phyloP scores from a whole-genome alignment of 2,113 vertebrate genomes.

The Xiphophorus maculatus region DNA sequence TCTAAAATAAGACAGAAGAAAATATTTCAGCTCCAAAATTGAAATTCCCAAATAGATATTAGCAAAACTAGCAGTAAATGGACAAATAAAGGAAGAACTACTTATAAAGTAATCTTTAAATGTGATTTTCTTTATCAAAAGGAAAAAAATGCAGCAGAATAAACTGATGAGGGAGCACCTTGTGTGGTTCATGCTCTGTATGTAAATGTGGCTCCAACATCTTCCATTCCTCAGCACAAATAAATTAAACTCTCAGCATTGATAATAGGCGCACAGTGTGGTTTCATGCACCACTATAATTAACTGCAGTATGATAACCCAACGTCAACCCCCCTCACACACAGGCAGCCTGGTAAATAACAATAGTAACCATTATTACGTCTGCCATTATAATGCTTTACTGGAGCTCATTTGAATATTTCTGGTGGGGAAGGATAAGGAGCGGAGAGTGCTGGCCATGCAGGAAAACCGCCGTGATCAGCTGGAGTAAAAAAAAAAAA shows the following conservation, averaged over 20 bases:
- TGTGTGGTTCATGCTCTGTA: constrained; percentile 14
- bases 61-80: neutral
- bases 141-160: too few species aligned
- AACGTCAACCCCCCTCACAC: constrained; percentile 27
- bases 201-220: constrained; percentile 51
- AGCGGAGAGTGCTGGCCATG: constrained; percentile 51
- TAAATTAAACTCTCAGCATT: constrained; percentile 64
- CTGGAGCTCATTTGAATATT: constrained; percentile 70
- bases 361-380: constrained; percentile 68
- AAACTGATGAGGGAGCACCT: too few species aligned
- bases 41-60: neutral
- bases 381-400: constrained; percentile 68
- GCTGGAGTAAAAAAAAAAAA: neutral
- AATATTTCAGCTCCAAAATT: neutral
- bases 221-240: constrained; percentile 54
- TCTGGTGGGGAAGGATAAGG: constrained; percentile 58
- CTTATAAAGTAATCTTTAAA: too few species aligned
- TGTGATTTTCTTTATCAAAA: too few species aligned
- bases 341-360: constrained; percentile 67
- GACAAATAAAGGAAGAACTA: too few species aligned
- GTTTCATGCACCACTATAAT: constrained; percentile 71
- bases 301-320: constrained; percentile 75
- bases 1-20: neutral
- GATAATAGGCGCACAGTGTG: constrained; percentile 66
- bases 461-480: constrained; percentile 34